Evolutionary conservation across 2,113 vertebrate genomes (phyloP), one percentile per base, ranked within the genome.

Genomic region (Aspidoscelis tigris): DNA sequence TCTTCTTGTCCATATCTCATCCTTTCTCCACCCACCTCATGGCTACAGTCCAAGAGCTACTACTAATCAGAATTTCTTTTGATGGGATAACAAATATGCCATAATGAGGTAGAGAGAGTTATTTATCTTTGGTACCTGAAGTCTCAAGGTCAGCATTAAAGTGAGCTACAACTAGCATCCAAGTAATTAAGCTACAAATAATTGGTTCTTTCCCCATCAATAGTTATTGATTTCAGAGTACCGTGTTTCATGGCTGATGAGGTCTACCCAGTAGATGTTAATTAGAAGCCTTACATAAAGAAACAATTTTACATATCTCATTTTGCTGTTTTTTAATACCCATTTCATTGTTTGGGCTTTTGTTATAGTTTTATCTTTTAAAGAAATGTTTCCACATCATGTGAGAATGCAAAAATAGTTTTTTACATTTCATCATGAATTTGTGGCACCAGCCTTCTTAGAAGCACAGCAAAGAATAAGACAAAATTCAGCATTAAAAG

Each of bases 211-310:
- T 88, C 55, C 47, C 66, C 21, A 84, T 88, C 50, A 0, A 77
- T 89, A 90, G 80, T 55, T 82, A 93, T 73, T 86, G 85, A 93
- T 82, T 91, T 69, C 55, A 88, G 87, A 84, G 66, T 68, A 68
- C 71, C 43, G 33, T 26, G 65, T 85, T 85, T 75, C 77, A 85
- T 74, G 64, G 76, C 41, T 12, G 82, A 44, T 6, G 16, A 76
- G 72, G 64, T 76, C 84, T 33, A 81, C 8, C 75, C 47, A 70
- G 65, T 41, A 18, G 58, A n/a, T 80, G 41, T 66, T 90, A 14
- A 78, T 76, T 81, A n/a, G 65, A 53, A 86, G 55, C 68, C 33
- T 47, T 71, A 9, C 2, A 80, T 5, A 87, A 76, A 71, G 20
- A 66, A 84, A 50, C 47, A 41, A 11, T 44, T 26, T 84, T 84